These are phyloP conservation scores for Pogonocherus hispidulus DNA, from an alignment of 2,888 invertebrate genomes.

Conservation along the genomic window DNA sequence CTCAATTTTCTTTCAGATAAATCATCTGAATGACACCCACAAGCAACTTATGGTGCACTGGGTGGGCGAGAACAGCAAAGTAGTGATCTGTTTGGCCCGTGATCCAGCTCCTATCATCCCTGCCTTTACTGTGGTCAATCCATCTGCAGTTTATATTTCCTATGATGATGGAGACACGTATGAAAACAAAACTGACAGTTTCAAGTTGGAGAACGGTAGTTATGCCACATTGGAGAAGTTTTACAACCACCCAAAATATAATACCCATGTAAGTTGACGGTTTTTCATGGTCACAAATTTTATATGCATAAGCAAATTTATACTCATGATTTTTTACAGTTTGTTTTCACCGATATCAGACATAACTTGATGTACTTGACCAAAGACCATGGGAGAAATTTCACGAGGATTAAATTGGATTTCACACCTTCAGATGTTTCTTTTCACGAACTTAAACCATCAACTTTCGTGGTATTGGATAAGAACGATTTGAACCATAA, in stretches of 20 bases:
- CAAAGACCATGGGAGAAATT: constrained; percentile 79
- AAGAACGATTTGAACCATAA: constrained; percentile 76
- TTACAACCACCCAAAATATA: constrained; percentile 85
- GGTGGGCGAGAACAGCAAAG: constrained; percentile 90
- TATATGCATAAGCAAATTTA: too few species aligned
- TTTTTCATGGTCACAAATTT: background rate
- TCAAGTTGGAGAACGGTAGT: constrained; percentile 72
- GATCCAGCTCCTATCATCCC: constrained; percentile 75
- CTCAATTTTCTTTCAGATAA: constrained; percentile 73
- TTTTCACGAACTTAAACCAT: constrained; percentile 80
- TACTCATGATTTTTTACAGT: constrained; percentile 73
- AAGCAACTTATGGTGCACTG: constrained; percentile 93
- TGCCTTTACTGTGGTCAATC: constrained; percentile 64
- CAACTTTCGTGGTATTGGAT: constrained; percentile 82
- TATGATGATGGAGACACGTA: constrained; percentile 89
- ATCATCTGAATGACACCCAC: constrained; percentile 86
- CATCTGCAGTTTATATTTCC: constrained; percentile 87
- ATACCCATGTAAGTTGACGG: constrained; percentile 80
- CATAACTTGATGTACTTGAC: constrained; percentile 85
- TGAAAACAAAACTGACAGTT: constrained; percentile 79
- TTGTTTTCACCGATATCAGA: constrained; percentile 85
- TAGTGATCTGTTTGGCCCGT: constrained; percentile 88
- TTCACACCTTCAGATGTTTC: constrained; percentile 86
- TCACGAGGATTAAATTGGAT: constrained; percentile 74
- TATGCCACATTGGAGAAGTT: constrained; percentile 85